These are phyloP conservation scores for Recurvirostra avosetta DNA, from an alignment of 2,113 vertebrate genomes.

Conservation along the genomic window DNA sequence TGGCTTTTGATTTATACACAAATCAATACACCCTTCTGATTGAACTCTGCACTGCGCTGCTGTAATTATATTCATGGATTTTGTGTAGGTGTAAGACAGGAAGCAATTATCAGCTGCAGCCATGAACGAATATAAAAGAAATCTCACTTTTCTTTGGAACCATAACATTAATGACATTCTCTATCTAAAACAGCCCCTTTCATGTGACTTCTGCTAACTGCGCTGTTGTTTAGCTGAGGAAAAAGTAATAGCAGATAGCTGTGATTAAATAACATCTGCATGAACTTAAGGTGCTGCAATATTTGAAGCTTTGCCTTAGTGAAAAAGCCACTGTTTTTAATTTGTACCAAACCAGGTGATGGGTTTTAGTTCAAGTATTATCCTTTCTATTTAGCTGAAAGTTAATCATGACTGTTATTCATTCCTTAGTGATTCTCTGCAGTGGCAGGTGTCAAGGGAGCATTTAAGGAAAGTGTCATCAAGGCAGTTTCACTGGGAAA, in stretches of 20 bases:
- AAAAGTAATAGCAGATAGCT: neutral
- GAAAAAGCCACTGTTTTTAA: neutral
- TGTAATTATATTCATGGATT: slow-evolving; percentile 71
- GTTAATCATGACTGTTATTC: slow-evolving; percentile 7
- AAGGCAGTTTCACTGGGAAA: neutral
- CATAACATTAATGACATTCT: slow-evolving; percentile 45
- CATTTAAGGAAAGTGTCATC: neutral
- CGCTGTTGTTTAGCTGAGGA: slow-evolving; percentile 1
- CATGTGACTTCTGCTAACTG: slow-evolving; percentile 26
- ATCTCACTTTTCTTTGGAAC: slow-evolving; percentile 52
- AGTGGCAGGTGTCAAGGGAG: neutral
- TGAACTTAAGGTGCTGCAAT: neutral
- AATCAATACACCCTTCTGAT: slow-evolving; percentile 64
- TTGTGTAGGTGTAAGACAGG: slow-evolving; percentile 73
- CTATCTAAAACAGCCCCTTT: slow-evolving; percentile 23
- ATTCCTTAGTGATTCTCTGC: neutral
- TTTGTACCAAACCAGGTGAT: neutral
- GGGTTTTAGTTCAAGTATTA: neutral
- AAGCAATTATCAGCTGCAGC: slow-evolving; percentile 62
- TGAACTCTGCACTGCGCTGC: slow-evolving; percentile 20
- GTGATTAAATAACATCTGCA: neutral
- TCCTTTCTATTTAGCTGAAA: neutral
- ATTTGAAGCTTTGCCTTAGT: neutral
- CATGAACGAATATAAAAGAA: slow-evolving; percentile 52
- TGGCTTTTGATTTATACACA: slow-evolving; percentile 45